Percentiles rank a stretch among this genome's conserved stretches.
These are phyloP conservation scores for Mythimna vitellina DNA, from an alignment of 2,888 invertebrate species.

Conservation along the genomic window DNA sequence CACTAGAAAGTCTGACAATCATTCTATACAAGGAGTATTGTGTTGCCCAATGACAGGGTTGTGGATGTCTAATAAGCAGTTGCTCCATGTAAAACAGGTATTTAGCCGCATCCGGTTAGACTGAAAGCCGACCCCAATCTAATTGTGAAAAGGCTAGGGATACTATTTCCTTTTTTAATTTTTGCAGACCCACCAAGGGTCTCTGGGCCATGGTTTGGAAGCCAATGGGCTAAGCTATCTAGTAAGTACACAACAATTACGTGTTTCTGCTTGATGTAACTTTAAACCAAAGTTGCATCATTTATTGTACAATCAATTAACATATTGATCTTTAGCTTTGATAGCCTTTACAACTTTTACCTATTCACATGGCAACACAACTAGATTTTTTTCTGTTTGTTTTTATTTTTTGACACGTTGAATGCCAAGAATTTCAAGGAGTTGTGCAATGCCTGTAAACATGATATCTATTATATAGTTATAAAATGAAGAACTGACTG, in stretches of 20 bases:
- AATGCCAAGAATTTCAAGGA: background rate
- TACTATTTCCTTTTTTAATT: background rate
- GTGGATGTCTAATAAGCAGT: no score
- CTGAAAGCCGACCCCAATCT: no score
- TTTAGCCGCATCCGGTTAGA: no score
- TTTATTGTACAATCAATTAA: conserved; percentile 9
- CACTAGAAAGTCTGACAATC: no score
- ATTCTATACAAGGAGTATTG: no score
- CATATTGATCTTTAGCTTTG: conserved; percentile 26
- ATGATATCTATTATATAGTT: no score
- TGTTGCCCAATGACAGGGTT: no score
- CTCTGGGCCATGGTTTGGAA: background rate
- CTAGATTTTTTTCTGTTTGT: background rate
- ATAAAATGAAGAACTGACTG: no score
- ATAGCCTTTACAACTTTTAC: conserved; percentile 32
- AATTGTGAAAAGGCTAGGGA: no score
- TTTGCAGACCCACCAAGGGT: background rate
- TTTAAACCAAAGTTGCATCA: conserved; percentile 42
- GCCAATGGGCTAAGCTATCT: background rate
- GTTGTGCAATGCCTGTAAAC: no score
- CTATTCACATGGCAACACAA: conserved; percentile 27
- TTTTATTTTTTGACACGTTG: background rate
- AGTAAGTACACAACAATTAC: background rate
- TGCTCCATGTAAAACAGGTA: no score
- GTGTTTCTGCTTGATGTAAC: conserved; percentile 9